Base-by-base conservation (phyloP, 1,140 invertebrate genomes). In the Drosophila funebris region DNA sequence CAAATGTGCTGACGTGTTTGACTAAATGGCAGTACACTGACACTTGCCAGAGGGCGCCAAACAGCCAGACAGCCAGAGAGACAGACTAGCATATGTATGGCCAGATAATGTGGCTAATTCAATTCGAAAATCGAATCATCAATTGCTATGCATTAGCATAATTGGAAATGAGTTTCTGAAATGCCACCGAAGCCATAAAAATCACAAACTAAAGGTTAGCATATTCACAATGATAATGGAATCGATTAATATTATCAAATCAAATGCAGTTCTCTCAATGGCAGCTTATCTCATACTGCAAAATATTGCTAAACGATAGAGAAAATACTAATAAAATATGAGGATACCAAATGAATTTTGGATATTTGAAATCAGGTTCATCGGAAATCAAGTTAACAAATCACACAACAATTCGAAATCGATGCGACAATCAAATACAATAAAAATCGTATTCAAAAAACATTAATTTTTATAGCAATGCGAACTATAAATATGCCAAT, bases 121-220 rank as follows among this genome's bases (percentile, higher is more conserved):
- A 60, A 44, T 13, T 33, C 18, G 13, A 46, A 36, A 36, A 46
- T 20, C 16, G 24, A 53, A 54, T 43, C 58, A 24, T 31, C 22
- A 39, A 24, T 37, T 71, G 60, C 5, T 22, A 5, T 13, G 41
- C 39, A 85, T 84, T 85, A 68, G 69, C 81, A 85, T 85, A 87
- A 84, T 87, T 73, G 73, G 41, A 64, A 73, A 54, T 66, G 50
- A 70, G 57, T 76, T 67, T 2, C 22, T 41, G 43, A 46, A 87
- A 84, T 87, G 82, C 64, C 81, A 81, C 36, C 24, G 27, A 64
- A 61, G 48, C 22, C 54, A 73, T 84, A 73, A 77, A 52, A 33
- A 52, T 52, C 78, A 70, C 24, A 72, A 52, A 31, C 64, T 33
- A 64, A 76, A 80, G 73, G 73, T 72, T 77, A 72, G 29, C 33